Conservation (phyloP, 2,888 invertebrate species). For the Cantharis nigra region DNA sequence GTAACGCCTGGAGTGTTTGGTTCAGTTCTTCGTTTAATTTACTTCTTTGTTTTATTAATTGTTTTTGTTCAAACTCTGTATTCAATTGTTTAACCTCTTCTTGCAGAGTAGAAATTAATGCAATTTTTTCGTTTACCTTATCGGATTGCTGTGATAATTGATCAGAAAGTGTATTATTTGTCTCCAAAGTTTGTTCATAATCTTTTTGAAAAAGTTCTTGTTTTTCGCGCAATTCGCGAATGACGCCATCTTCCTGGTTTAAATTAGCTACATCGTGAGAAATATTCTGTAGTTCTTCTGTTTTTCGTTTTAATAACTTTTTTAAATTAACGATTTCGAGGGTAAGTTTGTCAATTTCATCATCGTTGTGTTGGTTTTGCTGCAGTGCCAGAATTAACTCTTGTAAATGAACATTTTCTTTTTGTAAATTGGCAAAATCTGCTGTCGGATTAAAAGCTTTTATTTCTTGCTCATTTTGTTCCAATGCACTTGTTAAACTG, state of each 20-base stretch:
- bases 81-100: not conserved
- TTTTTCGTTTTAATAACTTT: not conserved
- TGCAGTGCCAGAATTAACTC: not conserved
- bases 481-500: not conserved
- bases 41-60: not conserved
- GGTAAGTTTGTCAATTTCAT: not conserved
- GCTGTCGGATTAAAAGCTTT: not conserved
- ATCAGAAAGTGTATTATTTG: not conserved
- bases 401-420: slow-evolving; percentile 5
- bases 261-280: not conserved
- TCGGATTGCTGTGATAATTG: not conserved
- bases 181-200: not conserved
- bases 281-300: not conserved
- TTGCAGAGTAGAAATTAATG: not conserved
- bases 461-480: not conserved
- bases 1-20: not conserved
- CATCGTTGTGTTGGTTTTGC: not conserved
- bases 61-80: not conserved
- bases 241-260: not conserved
- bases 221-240: not conserved
- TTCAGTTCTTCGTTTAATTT: not conserved
- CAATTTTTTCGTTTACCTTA: not conserved
- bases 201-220: not conserved
- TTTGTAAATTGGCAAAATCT: not conserved
- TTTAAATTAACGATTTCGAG: not conserved